Base-by-base conservation (phyloP, 2,797 vertebrate species). In the Diceros bicornis region DNA sequence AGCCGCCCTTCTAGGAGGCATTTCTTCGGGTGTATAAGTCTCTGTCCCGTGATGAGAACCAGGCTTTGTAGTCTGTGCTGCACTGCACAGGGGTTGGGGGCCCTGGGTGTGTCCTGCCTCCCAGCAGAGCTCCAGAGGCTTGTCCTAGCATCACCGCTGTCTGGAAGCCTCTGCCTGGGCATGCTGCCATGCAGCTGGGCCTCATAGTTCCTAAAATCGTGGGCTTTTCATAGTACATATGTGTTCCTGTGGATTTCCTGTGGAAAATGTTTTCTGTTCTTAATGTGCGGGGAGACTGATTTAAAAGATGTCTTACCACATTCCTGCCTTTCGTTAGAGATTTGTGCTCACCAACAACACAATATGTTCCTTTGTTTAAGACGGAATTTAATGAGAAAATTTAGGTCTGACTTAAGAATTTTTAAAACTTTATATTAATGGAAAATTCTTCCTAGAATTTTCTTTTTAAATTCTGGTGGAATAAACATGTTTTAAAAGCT, bases 1-100 rank as follows among this genome's bases (percentile, higher is more conserved):
- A 98, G 97, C 97, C 96, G 78, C 97, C 97, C 96, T 98, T 97
- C 96, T 47, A 97, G 96, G 96, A 98, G 74, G 96, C 98, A 97
- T 97, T 98, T 98, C 98, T 98, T 98, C 97, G 96, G 97, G 97
- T 96, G 96, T 96, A 95, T 92, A 91, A 97, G 85, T 97, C 98
- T 98, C 94, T 78, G 97, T 97, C 98, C 95, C 52, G 20, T 2
- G 41, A 27, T 32, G 2, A 29, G 29, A 50, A 16, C 66, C 12
- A 4, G 44, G 23, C 5, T n/a, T 2, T 32, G 16, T 6, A 7
- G 21, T 44, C 59, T 62, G 71, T 4, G 20, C 8, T 0, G n/a
- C 0, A 87, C 97, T 97, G 98, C 96, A 93, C 96, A 95, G 93
- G 97, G 94, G 97, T 75, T 93, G 95, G 83, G 83, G 88, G 81